These are phyloP conservation scores for Chloebia gouldiae DNA, from an alignment of 2,113 vertebrate genomes.

Conservation along the genomic window DNA sequence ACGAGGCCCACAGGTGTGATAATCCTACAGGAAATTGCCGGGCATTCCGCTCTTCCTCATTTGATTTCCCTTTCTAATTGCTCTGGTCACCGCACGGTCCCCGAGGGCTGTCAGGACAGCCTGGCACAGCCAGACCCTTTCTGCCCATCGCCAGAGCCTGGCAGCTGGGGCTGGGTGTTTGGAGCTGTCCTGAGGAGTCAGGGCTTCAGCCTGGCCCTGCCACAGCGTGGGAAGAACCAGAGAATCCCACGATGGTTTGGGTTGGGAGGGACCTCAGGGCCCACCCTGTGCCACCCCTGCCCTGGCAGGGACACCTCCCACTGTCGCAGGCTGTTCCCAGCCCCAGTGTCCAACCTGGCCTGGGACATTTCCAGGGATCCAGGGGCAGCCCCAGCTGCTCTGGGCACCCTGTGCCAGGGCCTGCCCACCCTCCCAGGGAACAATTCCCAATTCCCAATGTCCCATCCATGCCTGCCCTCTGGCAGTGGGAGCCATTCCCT, in stretches of 20 bases:
- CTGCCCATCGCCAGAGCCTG: rapidly evolving
- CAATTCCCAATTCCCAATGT: background rate
- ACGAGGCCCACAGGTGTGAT: background rate
- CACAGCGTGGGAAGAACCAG: background rate
- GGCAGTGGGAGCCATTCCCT: background rate
- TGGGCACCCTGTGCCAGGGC: background rate
- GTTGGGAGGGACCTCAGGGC: rapidly evolving
- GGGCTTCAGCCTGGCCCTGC: background rate
- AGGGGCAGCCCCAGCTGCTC: background rate
- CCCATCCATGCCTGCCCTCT: background rate
- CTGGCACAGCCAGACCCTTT: background rate
- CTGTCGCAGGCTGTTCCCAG: background rate
- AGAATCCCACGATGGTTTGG: background rate
- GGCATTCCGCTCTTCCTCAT: background rate
- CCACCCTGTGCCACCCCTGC: rapidly evolving
- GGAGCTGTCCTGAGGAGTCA: background rate
- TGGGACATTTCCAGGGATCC: background rate
- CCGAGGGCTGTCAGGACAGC: background rate
- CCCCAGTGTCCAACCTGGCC: background rate
- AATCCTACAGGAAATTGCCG: background rate
- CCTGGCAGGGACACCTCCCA: background rate
- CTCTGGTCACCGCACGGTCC: background rate
- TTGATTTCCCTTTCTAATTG: background rate
- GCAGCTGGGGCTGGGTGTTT: background rate
- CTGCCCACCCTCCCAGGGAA: background rate